A percentile compares a stretch with the other conserved stretches of the same genome.
phyloP scores from a whole-genome alignment of 2,797 vertebrate species.

The Anguilla megastoma region DNA sequence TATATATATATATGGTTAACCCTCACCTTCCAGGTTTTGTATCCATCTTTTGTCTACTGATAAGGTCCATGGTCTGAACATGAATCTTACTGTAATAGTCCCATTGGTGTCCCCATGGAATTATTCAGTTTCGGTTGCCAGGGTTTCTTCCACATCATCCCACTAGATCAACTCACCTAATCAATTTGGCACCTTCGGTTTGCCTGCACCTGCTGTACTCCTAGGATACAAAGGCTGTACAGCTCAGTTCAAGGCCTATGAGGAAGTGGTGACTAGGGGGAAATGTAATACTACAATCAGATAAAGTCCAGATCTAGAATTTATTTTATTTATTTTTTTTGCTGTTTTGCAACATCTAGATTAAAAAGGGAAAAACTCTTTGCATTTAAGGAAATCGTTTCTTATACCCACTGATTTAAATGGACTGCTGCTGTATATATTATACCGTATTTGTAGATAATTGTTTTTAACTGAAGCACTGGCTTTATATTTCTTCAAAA shows the following conservation, averaged over 20 bases:
- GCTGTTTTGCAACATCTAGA: not conserved
- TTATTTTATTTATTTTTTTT: too few species aligned
- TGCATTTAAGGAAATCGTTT: not conserved
- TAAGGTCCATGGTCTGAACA: not conserved
- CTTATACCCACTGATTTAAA: not conserved
- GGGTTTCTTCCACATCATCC: not conserved
- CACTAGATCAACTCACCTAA: not conserved
- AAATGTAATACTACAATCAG: too few species aligned
- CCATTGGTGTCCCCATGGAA: not conserved
- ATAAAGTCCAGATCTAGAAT: too few species aligned
- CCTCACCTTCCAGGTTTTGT: not conserved
- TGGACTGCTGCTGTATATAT: not conserved
- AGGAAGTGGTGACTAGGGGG: not conserved
- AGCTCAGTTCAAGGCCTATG: not conserved
- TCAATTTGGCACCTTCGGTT: not conserved
- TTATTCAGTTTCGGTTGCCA: not conserved
- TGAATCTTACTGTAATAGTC: not conserved
- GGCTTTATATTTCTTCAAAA: not conserved
- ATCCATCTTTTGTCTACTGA: not conserved
- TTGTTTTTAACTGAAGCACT: not conserved
- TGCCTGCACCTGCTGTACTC: not conserved
- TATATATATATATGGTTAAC: too few species aligned
- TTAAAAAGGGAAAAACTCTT: not conserved
- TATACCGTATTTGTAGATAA: not conserved
- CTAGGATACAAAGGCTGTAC: not conserved